phyloP scores from a whole-genome alignment of 2,113 vertebrate species.

The Suricata suricatta region DNA sequence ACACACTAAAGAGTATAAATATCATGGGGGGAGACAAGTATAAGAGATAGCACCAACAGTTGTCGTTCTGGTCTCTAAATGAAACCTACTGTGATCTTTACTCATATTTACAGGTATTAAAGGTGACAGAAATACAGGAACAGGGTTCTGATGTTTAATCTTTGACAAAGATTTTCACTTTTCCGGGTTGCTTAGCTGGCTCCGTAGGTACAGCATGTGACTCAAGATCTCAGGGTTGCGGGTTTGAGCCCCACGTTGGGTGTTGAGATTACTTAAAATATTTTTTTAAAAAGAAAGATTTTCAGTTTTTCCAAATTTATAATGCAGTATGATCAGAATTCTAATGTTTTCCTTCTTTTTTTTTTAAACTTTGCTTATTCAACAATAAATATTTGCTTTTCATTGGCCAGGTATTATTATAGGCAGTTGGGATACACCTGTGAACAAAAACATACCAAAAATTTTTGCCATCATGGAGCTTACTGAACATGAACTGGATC shows the following conservation, averaged over 20 bases:
- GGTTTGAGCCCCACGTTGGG: neutral
- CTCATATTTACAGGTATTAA: neutral
- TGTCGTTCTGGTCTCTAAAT: neutral
- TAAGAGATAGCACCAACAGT: neutral
- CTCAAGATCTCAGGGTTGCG: neutral
- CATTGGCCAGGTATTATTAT: neutral
- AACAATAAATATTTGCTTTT: neutral
- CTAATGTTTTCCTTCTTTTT: neutral
- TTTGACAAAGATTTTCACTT: neutral
- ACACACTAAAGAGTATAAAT: neutral
- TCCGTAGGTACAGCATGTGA: neutral
- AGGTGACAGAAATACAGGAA: neutral
- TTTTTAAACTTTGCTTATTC: neutral
- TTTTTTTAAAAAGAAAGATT: neutral
- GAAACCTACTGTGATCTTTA: neutral
- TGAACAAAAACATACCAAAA: neutral
- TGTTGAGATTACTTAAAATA: neutral
- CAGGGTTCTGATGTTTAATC: neutral
- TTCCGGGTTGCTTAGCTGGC: neutral
- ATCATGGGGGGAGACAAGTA: neutral
- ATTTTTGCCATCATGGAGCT: neutral
- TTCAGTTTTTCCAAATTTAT: neutral
- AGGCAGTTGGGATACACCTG: neutral
- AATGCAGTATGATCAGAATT: neutral
- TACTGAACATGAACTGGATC: neutral